These are phyloP conservation scores for Paradoxurus hermaphroditus DNA, from an alignment of 2,113 vertebrate genomes.

Conservation along the genomic window DNA sequence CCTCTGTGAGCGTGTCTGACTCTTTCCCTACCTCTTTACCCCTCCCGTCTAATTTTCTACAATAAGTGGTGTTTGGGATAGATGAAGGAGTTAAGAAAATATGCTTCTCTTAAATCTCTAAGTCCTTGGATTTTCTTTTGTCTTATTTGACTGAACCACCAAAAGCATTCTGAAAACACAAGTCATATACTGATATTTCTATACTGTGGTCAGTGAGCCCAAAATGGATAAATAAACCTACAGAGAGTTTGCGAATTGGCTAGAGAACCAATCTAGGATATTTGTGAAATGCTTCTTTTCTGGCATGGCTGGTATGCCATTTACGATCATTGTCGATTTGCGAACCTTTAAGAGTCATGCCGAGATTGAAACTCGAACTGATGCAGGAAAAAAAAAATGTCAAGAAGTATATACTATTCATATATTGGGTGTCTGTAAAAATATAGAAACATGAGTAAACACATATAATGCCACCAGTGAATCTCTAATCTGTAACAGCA, in stretches of 20 bases:
- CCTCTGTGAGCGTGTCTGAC: neutral
- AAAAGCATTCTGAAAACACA: too few relatives aligned
- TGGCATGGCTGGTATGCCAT: neutral
- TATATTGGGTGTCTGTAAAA: neutral
- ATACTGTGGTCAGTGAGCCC: neutral
- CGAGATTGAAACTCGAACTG: neutral
- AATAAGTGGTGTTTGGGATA: neutral
- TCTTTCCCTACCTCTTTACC: neutral
- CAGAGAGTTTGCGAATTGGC: constrained; percentile 2
- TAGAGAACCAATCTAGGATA: neutral
- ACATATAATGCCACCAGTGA: neutral
- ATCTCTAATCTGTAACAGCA: constrained; percentile 3
- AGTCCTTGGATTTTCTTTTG: constrained; percentile 26
- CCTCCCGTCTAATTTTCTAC: neutral
- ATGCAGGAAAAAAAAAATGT: neutral
- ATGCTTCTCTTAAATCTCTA: constrained; percentile 28
- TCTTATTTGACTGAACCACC: too few relatives aligned
- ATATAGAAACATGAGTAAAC: neutral
- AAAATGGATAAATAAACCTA: constrained; percentile 42
- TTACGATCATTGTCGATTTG: neutral
- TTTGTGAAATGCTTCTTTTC: constrained; percentile 24
- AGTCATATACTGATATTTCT: too few relatives aligned
- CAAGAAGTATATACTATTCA: neutral
- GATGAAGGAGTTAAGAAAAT: constrained; percentile 10
- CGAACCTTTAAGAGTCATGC: neutral